These are phyloP conservation scores for Nerophis lumbriciformis DNA, from an alignment of 2,113 vertebrate genomes.

Conservation along the genomic window DNA sequence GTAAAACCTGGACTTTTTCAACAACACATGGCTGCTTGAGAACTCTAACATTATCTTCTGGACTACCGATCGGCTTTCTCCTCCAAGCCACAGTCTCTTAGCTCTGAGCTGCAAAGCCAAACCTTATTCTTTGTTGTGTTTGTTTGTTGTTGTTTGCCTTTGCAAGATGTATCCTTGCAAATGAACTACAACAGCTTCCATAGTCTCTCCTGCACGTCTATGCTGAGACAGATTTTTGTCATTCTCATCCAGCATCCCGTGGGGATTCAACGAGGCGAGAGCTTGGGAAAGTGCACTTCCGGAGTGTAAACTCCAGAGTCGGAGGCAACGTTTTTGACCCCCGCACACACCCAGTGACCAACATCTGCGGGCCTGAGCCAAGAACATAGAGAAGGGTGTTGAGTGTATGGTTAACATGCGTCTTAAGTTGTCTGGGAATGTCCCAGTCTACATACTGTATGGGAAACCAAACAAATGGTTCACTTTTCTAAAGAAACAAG, in stretches of 20 bases:
- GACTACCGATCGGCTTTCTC: conserved; percentile 47
- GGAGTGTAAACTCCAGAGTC: conserved; percentile 55
- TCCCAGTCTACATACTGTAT: too few relatives aligned
- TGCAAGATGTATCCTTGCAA: conserved; percentile 27
- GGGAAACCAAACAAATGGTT: neutral
- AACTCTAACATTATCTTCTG: conserved; percentile 44
- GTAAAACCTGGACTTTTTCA: conserved; percentile 30
- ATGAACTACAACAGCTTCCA: conserved; percentile 47
- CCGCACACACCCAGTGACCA: conserved; percentile 45
- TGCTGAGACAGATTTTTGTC: conserved; percentile 58
- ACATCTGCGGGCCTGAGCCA: conserved; percentile 35
- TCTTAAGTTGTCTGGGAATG: conserved; percentile 2
- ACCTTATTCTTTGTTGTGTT: conserved; percentile 15
- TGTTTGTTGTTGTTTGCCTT: conserved; percentile 25
- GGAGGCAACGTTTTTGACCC: conserved; percentile 40
- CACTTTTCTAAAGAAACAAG: too few relatives aligned
- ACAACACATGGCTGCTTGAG: conserved; percentile 35
- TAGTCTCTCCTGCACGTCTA: conserved; percentile 34
- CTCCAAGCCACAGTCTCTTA: conserved; percentile 40
- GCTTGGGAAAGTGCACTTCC: conserved; percentile 72
- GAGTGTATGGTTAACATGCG: neutral
- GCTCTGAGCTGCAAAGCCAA: conserved; percentile 29
- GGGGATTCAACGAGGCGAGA: conserved; percentile 54
- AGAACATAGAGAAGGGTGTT: conserved; percentile 26
- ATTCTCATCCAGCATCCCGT: conserved; percentile 42